Base-by-base conservation (phyloP, 37 sponge, comb jelly and placozoan genomes). In the Agelas oroides region DNA sequence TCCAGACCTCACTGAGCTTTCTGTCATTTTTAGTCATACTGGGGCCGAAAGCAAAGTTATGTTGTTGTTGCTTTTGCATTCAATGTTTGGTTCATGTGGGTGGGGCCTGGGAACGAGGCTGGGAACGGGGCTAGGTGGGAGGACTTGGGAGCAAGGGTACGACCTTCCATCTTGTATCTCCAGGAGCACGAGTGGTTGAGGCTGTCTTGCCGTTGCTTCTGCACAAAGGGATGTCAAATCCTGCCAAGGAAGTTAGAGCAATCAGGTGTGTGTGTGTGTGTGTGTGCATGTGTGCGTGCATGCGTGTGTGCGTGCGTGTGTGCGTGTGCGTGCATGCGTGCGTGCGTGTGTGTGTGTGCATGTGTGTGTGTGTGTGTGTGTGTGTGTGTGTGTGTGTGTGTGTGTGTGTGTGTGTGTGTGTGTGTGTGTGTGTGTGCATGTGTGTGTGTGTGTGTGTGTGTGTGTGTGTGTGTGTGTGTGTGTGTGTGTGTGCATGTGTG, bases 181-280 rank as follows among this genome's bases (percentile, higher is more conserved):
- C 55, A 67, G 85, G 82, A 2, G 63, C 53, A 2, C 73, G 71
- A 36, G 90, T 87, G 11, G 73, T 91, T 6, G 79, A 78, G 27
- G 76, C 77, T 5, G 78, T 93, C 11, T 70, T 96, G 30, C 97
- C 97, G 6, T 38, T 96, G n/a, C 80, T 96, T 28, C 73, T 96
- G 53, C 70, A 86, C 15, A 84, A 82, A 5, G 95, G 95, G 0
- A 85, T 94, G 83, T 55, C 81, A 0, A 90, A 87, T 53, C 84
- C 88, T 39, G 77, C 84, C 8, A 32, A 35, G 17, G 95, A 90
- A 30, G 57, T 90, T 71, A 91, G 68, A 30, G 67, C 56, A 12
- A 83, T 83, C 20, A 88, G 89, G 89, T 83, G 23, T 56, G 59
- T 75, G 70, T 61, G 25, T 59, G 63, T n/a, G 34, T 41, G 32